A percentile compares a stretch with the other conserved stretches of the same genome.
Conservation (phyloP, 2,888 invertebrate species). For the Pristionchus entomophagus region DNA sequence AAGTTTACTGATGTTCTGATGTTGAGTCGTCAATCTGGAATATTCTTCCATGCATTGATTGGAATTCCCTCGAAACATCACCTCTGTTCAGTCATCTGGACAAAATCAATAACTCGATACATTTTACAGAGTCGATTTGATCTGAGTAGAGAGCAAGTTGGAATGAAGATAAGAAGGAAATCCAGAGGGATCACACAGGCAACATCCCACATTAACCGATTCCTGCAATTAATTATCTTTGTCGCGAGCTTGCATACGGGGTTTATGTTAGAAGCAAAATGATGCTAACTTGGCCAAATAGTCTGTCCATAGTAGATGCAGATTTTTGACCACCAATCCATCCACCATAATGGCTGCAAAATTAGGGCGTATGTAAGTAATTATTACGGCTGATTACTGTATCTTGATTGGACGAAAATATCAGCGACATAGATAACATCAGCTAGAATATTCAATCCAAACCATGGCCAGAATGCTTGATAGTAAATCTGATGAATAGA, state of each 20-base stretch:
- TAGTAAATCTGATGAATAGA: constrained; percentile 43
- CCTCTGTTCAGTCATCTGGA: constrained; percentile 50
- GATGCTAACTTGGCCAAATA: background rate
- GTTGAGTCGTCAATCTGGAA: constrained; percentile 53
- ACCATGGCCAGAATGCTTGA: constrained; percentile 59
- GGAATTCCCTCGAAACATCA: background rate
- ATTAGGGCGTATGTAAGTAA: too few species aligned
- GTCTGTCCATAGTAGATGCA: background rate
- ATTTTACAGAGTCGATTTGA: constrained; percentile 47
- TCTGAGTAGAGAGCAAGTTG: constrained; percentile 53
- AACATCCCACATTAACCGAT: constrained; percentile 59
- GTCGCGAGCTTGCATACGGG: too few species aligned
- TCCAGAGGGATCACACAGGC: constrained; percentile 64
- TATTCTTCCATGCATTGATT: background rate
- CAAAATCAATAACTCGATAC: constrained; percentile 59
- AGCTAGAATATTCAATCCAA: constrained; percentile 60
- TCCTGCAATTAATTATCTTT: constrained; percentile 48
- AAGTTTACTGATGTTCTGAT: constrained; percentile 69
- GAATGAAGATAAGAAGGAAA: constrained; percentile 53
- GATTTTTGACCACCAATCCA: constrained; percentile 10
- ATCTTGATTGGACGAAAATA: constrained; percentile 63
- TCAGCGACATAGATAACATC: constrained; percentile 65
- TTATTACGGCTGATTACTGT: constrained; percentile 56
- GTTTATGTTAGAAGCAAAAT: too few species aligned
- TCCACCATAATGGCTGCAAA: background rate